Evolutionary conservation across 2,888 invertebrate species (phyloP).

Genomic region (Acheta domesticus): DNA sequence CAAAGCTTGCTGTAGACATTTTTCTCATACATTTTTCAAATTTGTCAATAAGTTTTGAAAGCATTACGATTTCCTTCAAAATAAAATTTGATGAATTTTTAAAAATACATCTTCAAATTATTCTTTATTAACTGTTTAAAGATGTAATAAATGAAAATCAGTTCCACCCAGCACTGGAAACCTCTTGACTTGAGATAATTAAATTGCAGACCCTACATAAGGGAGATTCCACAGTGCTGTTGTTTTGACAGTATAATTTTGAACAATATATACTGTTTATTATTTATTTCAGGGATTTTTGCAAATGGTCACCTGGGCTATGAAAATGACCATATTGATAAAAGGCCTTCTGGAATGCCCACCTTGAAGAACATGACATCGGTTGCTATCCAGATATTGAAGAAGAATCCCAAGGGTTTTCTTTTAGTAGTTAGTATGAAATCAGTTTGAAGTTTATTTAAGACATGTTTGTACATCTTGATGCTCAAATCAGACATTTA

Average conservation of each 20-base stretch:
- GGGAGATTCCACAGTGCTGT: neutral
- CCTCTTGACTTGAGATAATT: neutral
- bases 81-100: too few species aligned
- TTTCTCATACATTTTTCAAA: too few species aligned
- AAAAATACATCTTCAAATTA: too few species aligned
- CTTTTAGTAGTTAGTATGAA: constrained; percentile 60
- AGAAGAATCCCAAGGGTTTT: constrained; percentile 64
- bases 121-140: too few species aligned
- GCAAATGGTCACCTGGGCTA: constrained; percentile 74
- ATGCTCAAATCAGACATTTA: too few species aligned
- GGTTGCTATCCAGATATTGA: constrained; percentile 68
- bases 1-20: too few species aligned
- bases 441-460: constrained; percentile 32
- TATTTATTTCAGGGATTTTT: constrained; percentile 65
- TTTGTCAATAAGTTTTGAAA: too few species aligned
- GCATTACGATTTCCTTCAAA: too few species aligned
- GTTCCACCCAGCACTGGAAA: too few species aligned
- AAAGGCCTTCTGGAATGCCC: constrained; percentile 65
- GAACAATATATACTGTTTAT: neutral
- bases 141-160: too few species aligned
- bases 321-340: constrained; percentile 65
- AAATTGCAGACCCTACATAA: neutral
- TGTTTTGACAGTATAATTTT: neutral
- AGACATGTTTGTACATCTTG: too few species aligned
- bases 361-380: constrained; percentile 76